Evolutionary conservation across 2,113 vertebrate species (phyloP).

Genomic region (Mionectes macconnelli): DNA sequence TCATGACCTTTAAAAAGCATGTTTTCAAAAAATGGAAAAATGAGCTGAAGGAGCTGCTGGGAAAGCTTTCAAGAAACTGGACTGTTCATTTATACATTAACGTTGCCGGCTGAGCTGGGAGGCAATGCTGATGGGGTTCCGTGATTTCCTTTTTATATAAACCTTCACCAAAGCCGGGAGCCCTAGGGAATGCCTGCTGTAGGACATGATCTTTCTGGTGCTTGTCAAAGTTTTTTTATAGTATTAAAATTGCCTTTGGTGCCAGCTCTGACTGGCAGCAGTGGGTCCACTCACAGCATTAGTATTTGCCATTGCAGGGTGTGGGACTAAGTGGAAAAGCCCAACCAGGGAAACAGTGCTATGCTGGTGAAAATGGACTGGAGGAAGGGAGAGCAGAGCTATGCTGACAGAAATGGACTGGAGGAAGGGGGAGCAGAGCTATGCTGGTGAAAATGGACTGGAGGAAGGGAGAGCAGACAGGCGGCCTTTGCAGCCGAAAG

Average conservation of each 20-base stretch:
- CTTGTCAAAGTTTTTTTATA: not conserved
- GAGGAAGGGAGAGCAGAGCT: not conserved
- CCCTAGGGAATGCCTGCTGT: not conserved
- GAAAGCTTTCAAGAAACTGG: not conserved
- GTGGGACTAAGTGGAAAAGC: not conserved
- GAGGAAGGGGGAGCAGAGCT: not conserved
- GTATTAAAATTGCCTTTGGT: not conserved
- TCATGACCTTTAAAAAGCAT: not conserved
- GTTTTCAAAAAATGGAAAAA: conserved; percentile 13
- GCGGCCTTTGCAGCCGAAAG: fast-evolving
- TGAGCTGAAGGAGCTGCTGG: not conserved
- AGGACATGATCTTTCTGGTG: not conserved
- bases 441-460: not conserved
- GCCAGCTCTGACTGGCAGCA: not conserved
- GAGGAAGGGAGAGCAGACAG: not conserved
- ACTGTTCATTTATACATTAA: not conserved
- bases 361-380: not conserved
- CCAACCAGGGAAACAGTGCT: not conserved
- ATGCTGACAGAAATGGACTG: not conserved
- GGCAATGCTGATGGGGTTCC: not conserved
- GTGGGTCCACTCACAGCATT: fast-evolving
- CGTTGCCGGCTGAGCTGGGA: not conserved
- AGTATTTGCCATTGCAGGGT: not conserved
- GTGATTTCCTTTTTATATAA: not conserved
- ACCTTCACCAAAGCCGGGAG: not conserved